Evolutionary conservation across 2,113 vertebrate genomes (phyloP).

Genomic region (Pimephales promelas): DNA sequence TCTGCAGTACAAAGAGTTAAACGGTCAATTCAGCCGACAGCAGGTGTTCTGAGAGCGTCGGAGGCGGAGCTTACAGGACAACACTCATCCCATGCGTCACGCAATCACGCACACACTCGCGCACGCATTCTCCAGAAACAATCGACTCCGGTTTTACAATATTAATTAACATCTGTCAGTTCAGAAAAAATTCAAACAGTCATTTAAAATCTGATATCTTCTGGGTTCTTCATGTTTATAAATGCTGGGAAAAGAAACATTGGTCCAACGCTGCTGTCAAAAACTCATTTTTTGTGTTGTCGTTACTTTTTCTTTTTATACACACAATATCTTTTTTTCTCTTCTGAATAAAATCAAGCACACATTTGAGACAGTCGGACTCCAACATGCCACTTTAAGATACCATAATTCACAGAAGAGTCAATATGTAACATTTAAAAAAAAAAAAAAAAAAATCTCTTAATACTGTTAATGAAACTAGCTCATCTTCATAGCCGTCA

Average conservation of each 20-base stretch:
- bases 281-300: constrained; percentile 69
- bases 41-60: constrained; percentile 58
- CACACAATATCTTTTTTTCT: constrained; percentile 62
- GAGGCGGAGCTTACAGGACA: constrained; percentile 71
- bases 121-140: constrained; percentile 60
- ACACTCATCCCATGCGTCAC: constrained; percentile 73
- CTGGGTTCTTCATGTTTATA: constrained; percentile 77
- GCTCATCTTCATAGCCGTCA: constrained; percentile 78
- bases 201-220: constrained; percentile 79
- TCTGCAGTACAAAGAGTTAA: constrained; percentile 81
- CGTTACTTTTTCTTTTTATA: constrained; percentile 66
- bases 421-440: constrained; percentile 88
- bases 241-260: constrained; percentile 79
- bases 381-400: constrained; percentile 89
- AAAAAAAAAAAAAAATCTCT: too few species aligned
- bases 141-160: constrained; percentile 88
- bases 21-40: constrained; percentile 62
- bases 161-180: constrained; percentile 90
- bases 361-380: constrained; percentile 76
- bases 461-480: constrained; percentile 98
- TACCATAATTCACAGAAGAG: constrained; percentile 89
- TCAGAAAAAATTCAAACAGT: constrained; percentile 77
- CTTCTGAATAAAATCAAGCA: constrained; percentile 64
- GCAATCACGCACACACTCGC: constrained; percentile 25
- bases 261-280: constrained; percentile 82